Conservation (phyloP, 2,888 invertebrate genomes). For the Tinea trinotella region DNA sequence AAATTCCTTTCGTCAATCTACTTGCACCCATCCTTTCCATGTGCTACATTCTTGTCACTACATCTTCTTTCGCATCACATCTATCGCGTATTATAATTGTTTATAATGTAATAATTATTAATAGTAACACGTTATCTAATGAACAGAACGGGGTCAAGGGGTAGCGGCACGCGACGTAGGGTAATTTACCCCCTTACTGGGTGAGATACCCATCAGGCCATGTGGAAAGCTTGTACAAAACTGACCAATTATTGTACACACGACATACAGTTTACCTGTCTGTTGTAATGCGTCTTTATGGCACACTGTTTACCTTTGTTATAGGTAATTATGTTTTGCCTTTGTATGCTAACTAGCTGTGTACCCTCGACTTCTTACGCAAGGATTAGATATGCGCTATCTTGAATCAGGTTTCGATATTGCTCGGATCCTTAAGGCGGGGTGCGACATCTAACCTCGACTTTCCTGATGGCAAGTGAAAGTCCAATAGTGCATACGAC, state of each 20-base stretch:
- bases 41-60: too few species aligned
- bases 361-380: too few species aligned
- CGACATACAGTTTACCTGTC: slow-evolving; percentile 7
- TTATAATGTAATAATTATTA: slow-evolving; percentile 37
- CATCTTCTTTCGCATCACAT: too few species aligned
- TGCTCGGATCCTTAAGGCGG: too few species aligned
- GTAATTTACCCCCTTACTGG: slow-evolving; percentile 17
- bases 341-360: background rate
- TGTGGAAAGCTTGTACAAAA: slow-evolving; percentile 37
- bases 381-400: too few species aligned
- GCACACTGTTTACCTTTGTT: background rate
- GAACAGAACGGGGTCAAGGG: slow-evolving; percentile 27
- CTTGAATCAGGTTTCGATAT: too few species aligned
- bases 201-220: slow-evolving; percentile 43
- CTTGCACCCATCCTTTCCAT: too few species aligned
- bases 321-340: background rate
- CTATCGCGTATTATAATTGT: too few species aligned
- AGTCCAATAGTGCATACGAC: too few species aligned
- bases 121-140: slow-evolving; percentile 41
- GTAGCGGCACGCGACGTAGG: background rate
- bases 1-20: too few species aligned
- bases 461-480: too few species aligned
- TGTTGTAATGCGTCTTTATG: slow-evolving; percentile 8
- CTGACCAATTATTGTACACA: slow-evolving; percentile 26
- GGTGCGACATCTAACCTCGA: too few species aligned